Conservation (phyloP, 1,140 invertebrate genomes). For the Tribolium madens region DNA sequence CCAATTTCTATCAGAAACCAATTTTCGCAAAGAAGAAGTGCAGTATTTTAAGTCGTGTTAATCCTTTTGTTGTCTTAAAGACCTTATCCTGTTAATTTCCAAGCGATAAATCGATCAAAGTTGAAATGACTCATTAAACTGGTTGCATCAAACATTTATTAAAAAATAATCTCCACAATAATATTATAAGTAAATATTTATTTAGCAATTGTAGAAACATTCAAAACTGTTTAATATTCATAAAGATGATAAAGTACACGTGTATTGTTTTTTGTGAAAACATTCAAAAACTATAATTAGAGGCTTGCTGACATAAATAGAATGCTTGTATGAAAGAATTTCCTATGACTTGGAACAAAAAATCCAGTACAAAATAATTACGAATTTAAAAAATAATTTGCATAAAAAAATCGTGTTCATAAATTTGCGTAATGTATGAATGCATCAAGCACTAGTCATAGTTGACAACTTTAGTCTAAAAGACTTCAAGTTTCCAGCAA, state of each 20-base stretch:
- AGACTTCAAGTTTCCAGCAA: background rate
- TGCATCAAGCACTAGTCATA: background rate
- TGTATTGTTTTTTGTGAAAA: background rate
- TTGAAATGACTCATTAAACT: background rate
- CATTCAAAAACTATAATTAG: background rate
- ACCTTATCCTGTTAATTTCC: background rate
- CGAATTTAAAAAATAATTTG: background rate
- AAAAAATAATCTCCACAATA: background rate
- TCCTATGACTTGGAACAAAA: background rate
- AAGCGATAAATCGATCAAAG: background rate
- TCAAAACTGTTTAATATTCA: constrained; percentile 6
- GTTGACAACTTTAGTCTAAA: background rate
- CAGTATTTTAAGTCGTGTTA: too few species aligned
- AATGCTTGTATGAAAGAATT: background rate
- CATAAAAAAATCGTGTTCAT: background rate
- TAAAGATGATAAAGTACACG: constrained; percentile 7
- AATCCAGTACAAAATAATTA: background rate
- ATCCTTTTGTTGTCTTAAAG: too few species aligned
- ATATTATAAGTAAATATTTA: background rate
- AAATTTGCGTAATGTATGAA: background rate
- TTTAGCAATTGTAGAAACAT: background rate
- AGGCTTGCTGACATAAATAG: background rate
- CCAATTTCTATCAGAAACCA: too few species aligned
- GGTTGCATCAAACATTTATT: background rate
- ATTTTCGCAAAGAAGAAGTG: too few species aligned